phyloP scores from a whole-genome alignment of 2,797 vertebrate species.

The Nannoperca australis region DNA sequence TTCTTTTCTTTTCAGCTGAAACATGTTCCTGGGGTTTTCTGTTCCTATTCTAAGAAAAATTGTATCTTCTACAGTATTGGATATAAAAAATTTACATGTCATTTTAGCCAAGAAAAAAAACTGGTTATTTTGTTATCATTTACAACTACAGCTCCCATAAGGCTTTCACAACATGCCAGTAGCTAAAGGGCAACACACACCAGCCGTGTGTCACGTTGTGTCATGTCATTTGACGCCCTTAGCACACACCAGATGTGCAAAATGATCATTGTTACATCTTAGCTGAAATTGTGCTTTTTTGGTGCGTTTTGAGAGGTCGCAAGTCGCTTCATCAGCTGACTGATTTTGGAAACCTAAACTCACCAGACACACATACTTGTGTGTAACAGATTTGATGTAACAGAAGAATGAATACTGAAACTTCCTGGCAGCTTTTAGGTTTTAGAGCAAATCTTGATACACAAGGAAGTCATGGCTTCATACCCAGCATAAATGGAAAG shows the following conservation, averaged over 20 bases:
- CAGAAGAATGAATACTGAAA: not conserved
- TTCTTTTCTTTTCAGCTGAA: not conserved
- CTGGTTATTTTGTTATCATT: not conserved
- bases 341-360: too few relatives aligned
- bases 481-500: not conserved
- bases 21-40: not conserved
- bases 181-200: constrained; percentile 41
- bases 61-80: not conserved
- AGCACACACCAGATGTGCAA: constrained; percentile 11
- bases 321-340: not conserved
- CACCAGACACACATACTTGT: too few relatives aligned
- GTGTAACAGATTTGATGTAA: not conserved
- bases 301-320: not conserved
- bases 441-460: not conserved
- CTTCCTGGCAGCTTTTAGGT: not conserved
- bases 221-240: constrained; percentile 15
- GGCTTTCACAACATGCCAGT: constrained; percentile 11
- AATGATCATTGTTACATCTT: not conserved
- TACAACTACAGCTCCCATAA: constrained; percentile 11
- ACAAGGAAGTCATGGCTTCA: not conserved
- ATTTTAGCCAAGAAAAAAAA: constrained; percentile 13
- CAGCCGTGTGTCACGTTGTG: constrained; percentile 33
- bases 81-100: not conserved
- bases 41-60: not conserved
- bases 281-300: not conserved